These are phyloP conservation scores for Syrrhaptes paradoxus DNA, from an alignment of 2,113 vertebrate genomes.

Conservation along the genomic window DNA sequence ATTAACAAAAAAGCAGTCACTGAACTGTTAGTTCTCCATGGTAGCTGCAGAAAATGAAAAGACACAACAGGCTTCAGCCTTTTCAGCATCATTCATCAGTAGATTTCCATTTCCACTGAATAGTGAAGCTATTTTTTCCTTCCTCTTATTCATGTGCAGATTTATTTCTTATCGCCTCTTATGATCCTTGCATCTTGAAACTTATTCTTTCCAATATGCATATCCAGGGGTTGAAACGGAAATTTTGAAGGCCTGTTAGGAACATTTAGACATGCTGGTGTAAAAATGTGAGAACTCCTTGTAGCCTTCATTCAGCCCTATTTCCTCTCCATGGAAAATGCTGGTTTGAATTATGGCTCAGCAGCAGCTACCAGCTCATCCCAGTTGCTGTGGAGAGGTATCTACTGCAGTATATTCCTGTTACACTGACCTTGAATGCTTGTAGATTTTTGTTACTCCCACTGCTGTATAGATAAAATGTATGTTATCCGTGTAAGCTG, in stretches of 20 bases:
- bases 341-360: background rate
- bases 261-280: background rate
- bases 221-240: background rate
- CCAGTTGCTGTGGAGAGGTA: background rate
- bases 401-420: background rate
- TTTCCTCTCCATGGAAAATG: background rate
- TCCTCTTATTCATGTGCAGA: background rate
- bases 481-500: background rate
- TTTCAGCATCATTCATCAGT: background rate
- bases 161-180: background rate
- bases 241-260: rapidly evolving
- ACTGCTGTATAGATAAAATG: background rate
- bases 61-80: background rate
- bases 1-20: background rate
- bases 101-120: background rate
- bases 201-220: background rate
- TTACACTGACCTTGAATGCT: background rate
- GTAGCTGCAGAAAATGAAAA: background rate
- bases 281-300: background rate
- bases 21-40: background rate
- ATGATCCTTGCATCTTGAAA: background rate
- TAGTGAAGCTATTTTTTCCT: background rate
- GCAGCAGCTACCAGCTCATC: background rate
- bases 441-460: background rate
- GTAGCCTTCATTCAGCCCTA: background rate